Conservation (phyloP, 2,797 vertebrate genomes). For the Acanthis flammea region DNA sequence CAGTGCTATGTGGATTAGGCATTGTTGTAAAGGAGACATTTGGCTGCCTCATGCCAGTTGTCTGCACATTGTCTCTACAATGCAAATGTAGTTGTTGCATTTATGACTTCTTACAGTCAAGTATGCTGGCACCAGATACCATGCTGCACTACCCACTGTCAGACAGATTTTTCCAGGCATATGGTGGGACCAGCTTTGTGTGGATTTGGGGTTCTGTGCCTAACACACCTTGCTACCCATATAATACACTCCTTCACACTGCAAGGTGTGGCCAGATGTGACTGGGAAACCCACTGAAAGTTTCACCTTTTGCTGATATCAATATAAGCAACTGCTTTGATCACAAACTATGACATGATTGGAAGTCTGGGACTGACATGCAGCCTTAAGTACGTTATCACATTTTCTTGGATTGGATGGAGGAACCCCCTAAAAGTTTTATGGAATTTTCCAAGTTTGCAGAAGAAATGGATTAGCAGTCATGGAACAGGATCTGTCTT, state of each 20-base stretch:
- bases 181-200: neutral
- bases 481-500: neutral
- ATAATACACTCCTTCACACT: neutral
- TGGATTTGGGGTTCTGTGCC: neutral
- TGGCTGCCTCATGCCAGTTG: constrained; percentile 28
- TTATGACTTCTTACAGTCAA: neutral
- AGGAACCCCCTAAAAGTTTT: neutral
- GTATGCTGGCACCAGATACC: neutral
- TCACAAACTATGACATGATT: neutral
- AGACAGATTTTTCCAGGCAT: neutral
- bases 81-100: neutral
- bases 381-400: neutral
- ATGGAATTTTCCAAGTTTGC: neutral
- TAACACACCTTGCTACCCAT: neutral
- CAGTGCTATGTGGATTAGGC: constrained; percentile 20
- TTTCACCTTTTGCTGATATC: neutral
- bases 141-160: neutral
- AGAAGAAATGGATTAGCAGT: neutral
- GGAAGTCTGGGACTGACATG: neutral
- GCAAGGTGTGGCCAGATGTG: neutral
- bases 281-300: neutral
- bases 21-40: constrained; percentile 8
- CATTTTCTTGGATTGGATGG: neutral
- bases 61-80: neutral
- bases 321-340: neutral